Base-by-base conservation (phyloP, 2,113 vertebrate species). In the Sphaerodactylus townsendi region DNA sequence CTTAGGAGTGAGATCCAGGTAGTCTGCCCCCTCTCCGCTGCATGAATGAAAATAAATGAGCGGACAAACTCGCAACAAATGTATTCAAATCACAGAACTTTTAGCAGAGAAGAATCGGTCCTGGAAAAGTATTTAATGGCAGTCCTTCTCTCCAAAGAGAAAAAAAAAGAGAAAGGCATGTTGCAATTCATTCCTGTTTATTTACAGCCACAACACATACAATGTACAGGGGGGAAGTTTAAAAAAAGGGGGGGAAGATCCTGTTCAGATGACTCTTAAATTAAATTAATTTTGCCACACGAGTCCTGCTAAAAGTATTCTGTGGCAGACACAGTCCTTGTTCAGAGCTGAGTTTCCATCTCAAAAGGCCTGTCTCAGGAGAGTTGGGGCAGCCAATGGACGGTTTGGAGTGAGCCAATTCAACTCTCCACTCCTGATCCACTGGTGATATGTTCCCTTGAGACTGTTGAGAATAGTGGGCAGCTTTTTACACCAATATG, bases 151-250 rank as follows among this genome's bases (percentile, higher is more conserved):
- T n/a, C 28, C 4, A 62, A 62, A 23, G 7, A 81, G 4, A 1
- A 13, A 10, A 53, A 17, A 4, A 8, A 64, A 23, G 21, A 48
- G 15, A 17, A 53, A 53, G 25, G 15, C n/a, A 23, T 37, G 21
- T 25, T 41, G 9, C 37, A 41, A 82, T 48, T 25, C 35, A 56
- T 59, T 46, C 30, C 10, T 13, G 1, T 83, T 83, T 87, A 87
- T 83, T 83, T 87, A 83, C 81, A 87, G 28, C 25, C 23, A 35
- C 84, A 66, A 77, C 59, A 74, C 70, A 68, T 79, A 37, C 79
- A 87, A 79, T 79, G 76, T 83, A 74, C 81, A 78, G 59, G 39
- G 66, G 39, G 19, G 5, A 33, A 48, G 39, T 66, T 69, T 74
- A 50, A 56, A 81, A 77, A 78, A 70, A 39, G 65, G 10, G 33